Base-by-base conservation (phyloP, 2,797 vertebrate species). In the Sarcoramphus papa region DNA sequence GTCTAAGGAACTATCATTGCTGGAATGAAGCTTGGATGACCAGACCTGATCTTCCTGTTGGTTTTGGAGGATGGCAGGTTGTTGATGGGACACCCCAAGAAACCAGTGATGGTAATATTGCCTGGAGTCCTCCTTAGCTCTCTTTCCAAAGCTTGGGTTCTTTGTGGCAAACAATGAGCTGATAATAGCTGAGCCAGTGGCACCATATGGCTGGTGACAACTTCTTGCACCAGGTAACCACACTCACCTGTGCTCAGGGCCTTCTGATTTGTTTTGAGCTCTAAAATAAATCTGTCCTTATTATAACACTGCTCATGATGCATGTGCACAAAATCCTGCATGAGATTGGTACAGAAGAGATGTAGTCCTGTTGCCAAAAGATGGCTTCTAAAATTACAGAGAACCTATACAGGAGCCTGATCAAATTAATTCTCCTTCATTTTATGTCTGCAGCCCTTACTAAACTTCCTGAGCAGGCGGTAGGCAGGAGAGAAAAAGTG, bases 1-100 rank as follows among this genome's bases (percentile, higher is more conserved):
- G 25, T 54, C 64, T 51, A 97, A 99, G 99, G 99, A 99, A 99
- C 96, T 99, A 99, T 85, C 99, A 99, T 91, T 99, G 99, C 98
- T 99, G 99, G 99, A 99, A 99, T 3, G 99, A 99, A 92, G 99
- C 99, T 94, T 99, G 98, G 98, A 99, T 99, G 99, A 94, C 98
- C 30, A 98, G 99, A 92, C 98, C 99, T n/a, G 99, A 99, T 93
- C 99, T 99, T 47, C 99, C 99, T 6, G 59, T 98, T 24, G 99
- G 99, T 31, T 99, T 99, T 17, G 99, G 99, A 95, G 99, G 99
- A 31, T 99, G 99, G 99, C 99, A 99, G 95, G 98, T 96, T 43
- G 99, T 99, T 94, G 99, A 99, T 93, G 98, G 99, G 69, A 99
- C 99, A 33, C 99, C 99, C 8, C 99, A 99, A 97, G 99, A 99